Evolutionary conservation across 2,113 vertebrate genomes (phyloP).

Genomic region (Cromileptes altivelis): DNA sequence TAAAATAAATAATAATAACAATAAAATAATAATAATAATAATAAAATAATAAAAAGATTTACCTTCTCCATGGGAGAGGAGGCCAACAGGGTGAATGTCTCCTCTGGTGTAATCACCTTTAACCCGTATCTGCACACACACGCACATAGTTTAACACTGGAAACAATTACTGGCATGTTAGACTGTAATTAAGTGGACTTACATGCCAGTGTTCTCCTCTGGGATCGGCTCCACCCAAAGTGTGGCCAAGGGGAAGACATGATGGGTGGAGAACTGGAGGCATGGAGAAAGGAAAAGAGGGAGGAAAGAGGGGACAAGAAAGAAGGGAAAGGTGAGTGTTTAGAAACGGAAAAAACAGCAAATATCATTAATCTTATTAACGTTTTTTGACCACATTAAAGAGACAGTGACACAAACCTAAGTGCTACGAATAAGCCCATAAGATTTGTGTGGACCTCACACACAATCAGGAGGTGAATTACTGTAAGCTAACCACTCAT

Average conservation of each 20-base stretch:
- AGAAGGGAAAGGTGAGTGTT: neutral
- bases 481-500: too few species aligned
- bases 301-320: neutral
- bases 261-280: constrained; percentile 97
- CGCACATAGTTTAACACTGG: neutral
- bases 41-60: constrained; percentile 16
- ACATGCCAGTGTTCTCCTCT: constrained; percentile 88
- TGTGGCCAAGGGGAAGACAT: constrained; percentile 94
- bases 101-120: constrained; percentile 95
- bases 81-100: constrained; percentile 93
- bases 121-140: constrained; percentile 87
- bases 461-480: neutral
- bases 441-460: neutral
- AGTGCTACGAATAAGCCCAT: neutral
- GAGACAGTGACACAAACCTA: neutral
- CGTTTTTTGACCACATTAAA: neutral
- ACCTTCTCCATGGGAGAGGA: constrained; percentile 95
- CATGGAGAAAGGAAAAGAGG: neutral
- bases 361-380: neutral
- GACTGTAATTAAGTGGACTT: neutral
- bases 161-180: neutral
- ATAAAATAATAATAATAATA: too few species aligned
- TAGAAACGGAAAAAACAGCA: neutral
- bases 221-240: constrained; percentile 96
- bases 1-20: too few species aligned